Percentiles rank a stretch among this genome's conserved stretches.
These are phyloP conservation scores for Crax fasciolata DNA, from an alignment of 2,797 vertebrate species.

Conservation along the genomic window DNA sequence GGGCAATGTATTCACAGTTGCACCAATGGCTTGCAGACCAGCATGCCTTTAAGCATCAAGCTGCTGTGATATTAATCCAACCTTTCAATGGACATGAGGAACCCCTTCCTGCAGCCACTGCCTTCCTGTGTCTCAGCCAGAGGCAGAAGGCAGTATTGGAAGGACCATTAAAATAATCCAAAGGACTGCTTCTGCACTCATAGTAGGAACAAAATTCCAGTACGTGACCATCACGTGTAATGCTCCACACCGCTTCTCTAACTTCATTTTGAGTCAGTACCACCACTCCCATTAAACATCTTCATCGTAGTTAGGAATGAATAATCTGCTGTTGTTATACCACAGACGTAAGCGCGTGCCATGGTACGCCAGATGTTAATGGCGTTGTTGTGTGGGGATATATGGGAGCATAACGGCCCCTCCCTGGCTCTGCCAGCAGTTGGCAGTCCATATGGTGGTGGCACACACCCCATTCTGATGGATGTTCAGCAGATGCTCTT, in stretches of 20 bases:
- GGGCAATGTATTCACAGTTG: background rate
- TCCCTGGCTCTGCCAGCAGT: constrained; percentile 61
- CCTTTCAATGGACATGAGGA: background rate
- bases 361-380: constrained; percentile 56
- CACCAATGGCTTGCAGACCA: background rate
- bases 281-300: background rate
- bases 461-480: constrained; percentile 70
- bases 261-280: background rate
- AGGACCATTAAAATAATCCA: background rate
- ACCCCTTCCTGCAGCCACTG: background rate
- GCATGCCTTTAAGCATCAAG: background rate
- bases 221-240: fast-evolving
- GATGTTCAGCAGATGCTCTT: constrained; percentile 76
- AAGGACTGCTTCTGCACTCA: background rate
- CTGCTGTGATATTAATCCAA: background rate
- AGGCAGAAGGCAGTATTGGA: background rate
- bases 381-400: constrained; percentile 49
- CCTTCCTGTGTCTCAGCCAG: background rate
- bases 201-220: background rate
- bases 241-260: background rate
- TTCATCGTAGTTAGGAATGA: constrained; percentile 54
- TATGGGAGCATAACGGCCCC: constrained; percentile 32
- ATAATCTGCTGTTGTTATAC: constrained; percentile 28
- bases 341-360: constrained; percentile 47
- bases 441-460: constrained; percentile 72